Conservation (phyloP, 1,140 invertebrate species). For the Hormaphis cornu region DNA sequence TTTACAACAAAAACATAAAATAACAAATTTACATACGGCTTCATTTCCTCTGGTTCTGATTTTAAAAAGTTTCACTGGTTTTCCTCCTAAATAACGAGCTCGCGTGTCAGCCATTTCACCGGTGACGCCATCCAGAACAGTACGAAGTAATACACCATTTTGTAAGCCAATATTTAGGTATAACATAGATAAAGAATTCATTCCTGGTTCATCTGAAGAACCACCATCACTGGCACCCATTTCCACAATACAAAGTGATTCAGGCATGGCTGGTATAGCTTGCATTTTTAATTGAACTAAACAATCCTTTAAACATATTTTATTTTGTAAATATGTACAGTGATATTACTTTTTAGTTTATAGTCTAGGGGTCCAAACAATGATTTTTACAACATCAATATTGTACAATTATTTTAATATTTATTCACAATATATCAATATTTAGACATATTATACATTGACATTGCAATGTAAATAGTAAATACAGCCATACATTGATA, state of each 20-base stretch:
- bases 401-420: too few species aligned
- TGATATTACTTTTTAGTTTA: too few species aligned
- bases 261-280: constrained; percentile 88
- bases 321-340: too few species aligned
- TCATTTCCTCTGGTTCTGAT: constrained; percentile 91
- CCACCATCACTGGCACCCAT: constrained; percentile 63
- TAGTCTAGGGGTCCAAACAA: too few species aligned
- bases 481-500: too few species aligned
- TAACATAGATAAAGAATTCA: constrained; percentile 53
- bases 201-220: constrained; percentile 49
- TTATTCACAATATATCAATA: too few species aligned
- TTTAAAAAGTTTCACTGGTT: constrained; percentile 92
- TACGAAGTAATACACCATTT: constrained; percentile 92
- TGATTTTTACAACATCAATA: too few species aligned
- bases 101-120: constrained; percentile 95
- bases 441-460: too few species aligned
- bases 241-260: constrained; percentile 95
- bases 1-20: too few species aligned
- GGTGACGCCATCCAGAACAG: constrained; percentile 91
- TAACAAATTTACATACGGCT: constrained; percentile 62
- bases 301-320: constrained; percentile 49
- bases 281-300: constrained; percentile 90
- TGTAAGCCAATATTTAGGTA: constrained; percentile 97
- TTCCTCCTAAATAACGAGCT: constrained; percentile 88
- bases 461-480: too few species aligned